phyloP scores from a whole-genome alignment of 2,113 vertebrate species.

The Apeltes quadracus region DNA sequence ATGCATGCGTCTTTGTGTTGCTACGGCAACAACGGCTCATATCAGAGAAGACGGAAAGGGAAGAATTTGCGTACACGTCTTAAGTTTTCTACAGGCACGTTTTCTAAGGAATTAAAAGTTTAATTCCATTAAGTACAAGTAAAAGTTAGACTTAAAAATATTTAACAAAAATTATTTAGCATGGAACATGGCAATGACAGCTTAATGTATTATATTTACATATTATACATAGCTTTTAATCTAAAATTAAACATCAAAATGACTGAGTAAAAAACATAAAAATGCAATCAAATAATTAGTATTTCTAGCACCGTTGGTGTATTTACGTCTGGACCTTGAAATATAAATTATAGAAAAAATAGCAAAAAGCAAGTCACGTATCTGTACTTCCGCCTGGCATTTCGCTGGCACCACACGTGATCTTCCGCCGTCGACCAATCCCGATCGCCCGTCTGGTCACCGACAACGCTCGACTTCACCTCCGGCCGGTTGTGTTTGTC shows the following conservation, averaged over 20 bases:
- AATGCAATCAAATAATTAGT: neutral
- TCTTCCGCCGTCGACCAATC: slow-evolving; percentile 35
- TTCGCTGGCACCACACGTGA: neutral
- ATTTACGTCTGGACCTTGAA: neutral
- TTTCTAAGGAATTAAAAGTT: too few species aligned
- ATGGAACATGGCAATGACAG: neutral
- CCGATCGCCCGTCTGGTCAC: slow-evolving; percentile 22
- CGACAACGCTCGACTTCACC: slow-evolving; percentile 24
- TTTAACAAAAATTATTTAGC: neutral
- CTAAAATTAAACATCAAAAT: neutral
- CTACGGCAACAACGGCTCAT: slow-evolving; percentile 10
- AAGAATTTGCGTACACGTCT: neutral
- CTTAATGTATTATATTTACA: neutral
- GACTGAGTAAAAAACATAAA: neutral
- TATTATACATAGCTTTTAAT: neutral
- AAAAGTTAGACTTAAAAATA: neutral
- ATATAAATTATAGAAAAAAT: neutral
- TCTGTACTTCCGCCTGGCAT: slow-evolving; percentile 43
- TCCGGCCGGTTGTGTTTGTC: slow-evolving; percentile 10
- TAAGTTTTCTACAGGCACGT: neutral
- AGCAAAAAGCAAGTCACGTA: slow-evolving; percentile 11
- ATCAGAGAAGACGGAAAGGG: neutral
- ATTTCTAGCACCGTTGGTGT: neutral
- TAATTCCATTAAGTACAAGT: neutral
- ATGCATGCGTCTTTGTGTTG: neutral